A percentile compares a stretch with the other conserved stretches of the same genome.
These are phyloP conservation scores for Silurus meridionalis DNA, from an alignment of 2,113 vertebrate species.

Conservation along the genomic window DNA sequence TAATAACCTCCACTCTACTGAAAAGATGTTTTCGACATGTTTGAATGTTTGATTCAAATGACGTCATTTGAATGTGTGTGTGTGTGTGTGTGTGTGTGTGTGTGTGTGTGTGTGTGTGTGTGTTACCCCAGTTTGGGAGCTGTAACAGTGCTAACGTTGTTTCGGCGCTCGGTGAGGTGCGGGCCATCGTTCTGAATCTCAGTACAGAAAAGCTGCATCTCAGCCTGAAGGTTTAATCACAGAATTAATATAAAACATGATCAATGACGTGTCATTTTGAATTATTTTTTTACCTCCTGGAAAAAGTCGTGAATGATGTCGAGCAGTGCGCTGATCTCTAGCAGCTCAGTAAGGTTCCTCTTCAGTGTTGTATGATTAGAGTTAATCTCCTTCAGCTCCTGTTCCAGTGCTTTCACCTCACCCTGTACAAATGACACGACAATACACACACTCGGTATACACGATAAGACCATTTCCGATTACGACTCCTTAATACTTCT, in stretches of 20 bases:
- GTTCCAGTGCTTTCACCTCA: constrained; percentile 57
- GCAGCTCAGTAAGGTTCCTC: constrained; percentile 58
- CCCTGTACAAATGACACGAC: neutral
- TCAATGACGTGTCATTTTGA: neutral
- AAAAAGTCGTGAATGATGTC: constrained; percentile 60
- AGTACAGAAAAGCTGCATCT: constrained; percentile 49
- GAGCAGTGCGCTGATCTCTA: constrained; percentile 60
- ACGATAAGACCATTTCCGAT: neutral
- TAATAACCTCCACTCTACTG: no score
- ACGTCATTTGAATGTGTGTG: neutral
- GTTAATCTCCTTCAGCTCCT: constrained; percentile 63
- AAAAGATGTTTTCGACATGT: no score
- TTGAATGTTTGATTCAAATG: no score
- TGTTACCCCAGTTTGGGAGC: constrained; percentile 53
- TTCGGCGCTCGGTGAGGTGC: constrained; percentile 22
- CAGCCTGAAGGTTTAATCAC: constrained; percentile 41
- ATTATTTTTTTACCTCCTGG: constrained; percentile 52
- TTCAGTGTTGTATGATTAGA: constrained; percentile 55
- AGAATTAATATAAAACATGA: neutral
- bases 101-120: neutral
- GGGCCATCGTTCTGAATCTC: constrained; percentile 55
- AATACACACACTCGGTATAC: neutral
- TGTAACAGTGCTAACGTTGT: constrained; percentile 48
- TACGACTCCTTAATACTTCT: neutral
- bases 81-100: neutral